Conservation (phyloP, 2,113 vertebrate genomes). For the Cyphomyrus plagiostoma region DNA sequence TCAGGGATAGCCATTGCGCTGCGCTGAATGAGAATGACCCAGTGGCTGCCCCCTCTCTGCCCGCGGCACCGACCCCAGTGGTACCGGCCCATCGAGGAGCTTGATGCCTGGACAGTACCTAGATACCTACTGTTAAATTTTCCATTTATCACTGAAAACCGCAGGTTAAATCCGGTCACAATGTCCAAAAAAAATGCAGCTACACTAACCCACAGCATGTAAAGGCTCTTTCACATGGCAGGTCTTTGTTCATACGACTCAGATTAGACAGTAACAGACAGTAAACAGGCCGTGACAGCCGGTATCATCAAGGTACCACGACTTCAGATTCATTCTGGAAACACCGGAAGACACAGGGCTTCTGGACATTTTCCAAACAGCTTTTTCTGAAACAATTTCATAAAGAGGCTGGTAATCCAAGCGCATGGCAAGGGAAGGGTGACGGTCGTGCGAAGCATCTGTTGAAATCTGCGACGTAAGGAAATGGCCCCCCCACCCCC, state of each 20-base stretch:
- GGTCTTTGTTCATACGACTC: not conserved
- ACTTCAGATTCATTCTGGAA: not conserved
- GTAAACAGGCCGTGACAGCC: not conserved
- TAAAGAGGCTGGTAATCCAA: not conserved
- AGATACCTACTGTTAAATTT: not conserved
- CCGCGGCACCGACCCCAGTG: not conserved
- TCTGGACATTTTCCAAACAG: not conserved
- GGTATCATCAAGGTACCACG: not conserved
- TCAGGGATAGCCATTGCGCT: not conserved
- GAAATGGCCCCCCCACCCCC: not conserved
- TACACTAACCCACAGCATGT: not conserved
- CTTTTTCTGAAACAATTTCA: not conserved
- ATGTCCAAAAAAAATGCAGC: not conserved
- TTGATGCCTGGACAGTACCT: not conserved
- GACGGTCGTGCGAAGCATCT: not conserved
- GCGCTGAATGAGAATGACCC: not conserved
- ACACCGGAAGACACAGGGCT: not conserved
- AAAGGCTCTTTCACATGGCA: not conserved
- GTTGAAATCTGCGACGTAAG: not conserved
- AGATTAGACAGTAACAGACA: not conserved
- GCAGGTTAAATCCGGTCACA: not conserved
- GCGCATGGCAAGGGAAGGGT: not conserved
- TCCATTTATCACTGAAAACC: not conserved
- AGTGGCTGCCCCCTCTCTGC: not conserved
- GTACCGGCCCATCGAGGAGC: not conserved